Evolutionary conservation across 2,113 vertebrate species (phyloP).

Genomic region (Pedionomus torquatus): DNA sequence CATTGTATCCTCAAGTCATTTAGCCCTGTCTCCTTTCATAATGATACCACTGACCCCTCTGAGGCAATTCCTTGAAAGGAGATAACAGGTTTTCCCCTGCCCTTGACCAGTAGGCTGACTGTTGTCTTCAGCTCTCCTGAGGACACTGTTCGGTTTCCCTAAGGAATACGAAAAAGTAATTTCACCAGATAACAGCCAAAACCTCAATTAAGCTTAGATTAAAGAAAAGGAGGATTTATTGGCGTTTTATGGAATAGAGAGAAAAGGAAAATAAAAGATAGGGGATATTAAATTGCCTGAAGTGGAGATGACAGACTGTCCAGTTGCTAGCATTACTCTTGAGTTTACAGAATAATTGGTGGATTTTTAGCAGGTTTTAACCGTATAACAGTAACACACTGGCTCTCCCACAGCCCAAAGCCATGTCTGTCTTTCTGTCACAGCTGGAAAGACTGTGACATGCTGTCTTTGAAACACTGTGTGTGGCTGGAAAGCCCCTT

Average conservation of each 20-base stretch:
- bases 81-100: conserved; percentile 22
- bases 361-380: conserved; percentile 22
- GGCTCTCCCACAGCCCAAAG: conserved; percentile 32
- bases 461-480: background rate
- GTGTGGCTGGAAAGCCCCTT: background rate
- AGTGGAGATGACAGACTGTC: conserved; percentile 6
- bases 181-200: conserved; percentile 61
- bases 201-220: conserved; percentile 68
- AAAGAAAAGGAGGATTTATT: conserved; percentile 67
- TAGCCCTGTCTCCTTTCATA: background rate
- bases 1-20: conserved; percentile 1
- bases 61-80: background rate
- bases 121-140: conserved; percentile 26
- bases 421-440: conserved; percentile 1
- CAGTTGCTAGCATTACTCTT: background rate
- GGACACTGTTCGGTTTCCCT: conserved; percentile 33
- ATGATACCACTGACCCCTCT: background rate
- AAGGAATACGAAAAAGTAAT: conserved; percentile 52
- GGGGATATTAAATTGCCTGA: conserved; percentile 56
- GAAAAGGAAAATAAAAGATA: conserved; percentile 47
- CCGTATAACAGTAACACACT: background rate
- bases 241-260: conserved; percentile 24
- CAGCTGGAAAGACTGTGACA: background rate
- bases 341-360: conserved; percentile 7
- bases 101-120: conserved; percentile 25